A percentile compares a stretch with the other conserved stretches of the same genome.
phyloP scores from a whole-genome alignment of 2,888 invertebrate species.

The Dasysyrphus tricinctus region DNA sequence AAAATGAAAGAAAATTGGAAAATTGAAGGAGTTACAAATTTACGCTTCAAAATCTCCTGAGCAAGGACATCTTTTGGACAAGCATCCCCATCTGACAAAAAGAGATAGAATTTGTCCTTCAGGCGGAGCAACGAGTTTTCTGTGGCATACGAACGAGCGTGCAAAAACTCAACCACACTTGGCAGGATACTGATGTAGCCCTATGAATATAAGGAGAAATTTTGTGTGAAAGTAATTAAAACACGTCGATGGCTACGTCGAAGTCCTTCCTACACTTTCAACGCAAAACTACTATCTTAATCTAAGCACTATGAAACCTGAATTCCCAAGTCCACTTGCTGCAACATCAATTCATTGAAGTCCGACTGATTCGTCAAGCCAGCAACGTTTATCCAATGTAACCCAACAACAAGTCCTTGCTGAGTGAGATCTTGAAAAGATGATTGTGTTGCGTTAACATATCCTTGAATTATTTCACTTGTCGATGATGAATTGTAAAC shows the following conservation, averaged over 20 bases:
- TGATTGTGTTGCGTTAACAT: constrained; percentile 78
- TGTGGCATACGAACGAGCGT: constrained; percentile 81
- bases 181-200: constrained; percentile 81
- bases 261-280: constrained; percentile 1
- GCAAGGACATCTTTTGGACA: constrained; percentile 78
- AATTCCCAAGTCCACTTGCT: constrained; percentile 79
- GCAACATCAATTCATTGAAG: constrained; percentile 77
- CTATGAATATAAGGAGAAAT: constrained; percentile 71
- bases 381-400: constrained; percentile 81
- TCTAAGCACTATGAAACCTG: constrained; percentile 77
- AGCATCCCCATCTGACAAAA: constrained; percentile 79
- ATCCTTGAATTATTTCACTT: constrained; percentile 73
- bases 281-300: background rate
- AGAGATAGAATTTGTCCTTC: constrained; percentile 81
- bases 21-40: constrained; percentile 76
- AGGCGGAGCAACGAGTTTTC: constrained; percentile 80
- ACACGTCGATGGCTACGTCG: constrained; percentile 7
- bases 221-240: constrained; percentile 57
- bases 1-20: constrained; percentile 56
- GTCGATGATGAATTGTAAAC: constrained; percentile 77
- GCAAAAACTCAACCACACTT: constrained; percentile 79
- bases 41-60: constrained; percentile 80
- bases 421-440: constrained; percentile 76
- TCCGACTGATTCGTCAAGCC: constrained; percentile 69
- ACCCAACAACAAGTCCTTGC: constrained; percentile 71